Evolutionary conservation across 2,113 vertebrate genomes (phyloP).

Genomic region (Labeo rohita): DNA sequence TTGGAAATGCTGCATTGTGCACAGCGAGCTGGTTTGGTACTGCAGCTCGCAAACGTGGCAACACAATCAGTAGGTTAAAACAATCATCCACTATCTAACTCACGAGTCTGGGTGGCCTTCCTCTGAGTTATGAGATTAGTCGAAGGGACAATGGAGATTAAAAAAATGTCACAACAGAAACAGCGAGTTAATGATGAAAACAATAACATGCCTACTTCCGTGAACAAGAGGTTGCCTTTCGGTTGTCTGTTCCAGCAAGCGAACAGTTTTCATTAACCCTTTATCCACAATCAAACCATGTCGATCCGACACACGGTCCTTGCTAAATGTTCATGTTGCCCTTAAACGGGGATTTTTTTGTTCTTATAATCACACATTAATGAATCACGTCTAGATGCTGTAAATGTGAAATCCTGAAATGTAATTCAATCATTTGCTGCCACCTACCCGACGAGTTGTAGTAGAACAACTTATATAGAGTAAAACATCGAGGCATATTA

Average conservation of each 20-base stretch:
- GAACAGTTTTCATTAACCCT: not conserved
- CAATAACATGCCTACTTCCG: slow-evolving; percentile 14
- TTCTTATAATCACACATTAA: not conserved
- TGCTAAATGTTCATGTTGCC: not conserved
- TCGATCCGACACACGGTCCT: not conserved
- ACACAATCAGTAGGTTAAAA: not conserved
- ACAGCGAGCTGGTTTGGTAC: not conserved
- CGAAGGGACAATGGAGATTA: not conserved
- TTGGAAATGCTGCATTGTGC: not conserved
- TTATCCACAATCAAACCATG: slow-evolving; percentile 6
- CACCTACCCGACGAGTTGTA: not conserved
- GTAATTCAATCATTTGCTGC: not conserved
- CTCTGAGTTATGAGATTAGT: not conserved
- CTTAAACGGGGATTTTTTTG: not conserved
- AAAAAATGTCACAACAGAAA: not conserved
- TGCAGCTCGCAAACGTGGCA: slow-evolving; percentile 9
- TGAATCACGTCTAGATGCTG: not conserved
- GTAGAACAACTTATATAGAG: not conserved
- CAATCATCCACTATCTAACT: not conserved
- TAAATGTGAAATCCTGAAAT: not conserved
- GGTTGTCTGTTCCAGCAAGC: slow-evolving; percentile 3
- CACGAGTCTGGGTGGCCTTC: not conserved
- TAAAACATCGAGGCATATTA: not conserved
- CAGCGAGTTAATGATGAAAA: not conserved
- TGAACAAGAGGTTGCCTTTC: not conserved